phyloP scores from a whole-genome alignment of 2,888 invertebrate genomes.

The Synanthedon myopaeformis region DNA sequence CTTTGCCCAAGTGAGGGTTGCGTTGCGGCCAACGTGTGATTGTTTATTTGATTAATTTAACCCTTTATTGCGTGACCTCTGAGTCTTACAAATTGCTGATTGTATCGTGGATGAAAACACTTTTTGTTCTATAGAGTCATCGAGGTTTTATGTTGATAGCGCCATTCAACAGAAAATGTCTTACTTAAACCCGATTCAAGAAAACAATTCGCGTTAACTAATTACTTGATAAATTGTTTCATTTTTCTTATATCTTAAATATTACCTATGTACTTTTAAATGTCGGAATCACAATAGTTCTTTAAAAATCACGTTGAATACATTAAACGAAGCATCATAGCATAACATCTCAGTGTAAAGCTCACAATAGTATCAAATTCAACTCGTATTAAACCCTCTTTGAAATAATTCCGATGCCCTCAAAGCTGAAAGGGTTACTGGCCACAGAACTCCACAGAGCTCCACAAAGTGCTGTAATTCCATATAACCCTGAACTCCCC shows the following conservation, averaged over 20 bases:
- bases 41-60: constrained; percentile 6
- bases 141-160: too few relatives aligned
- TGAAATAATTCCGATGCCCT: constrained; percentile 59
- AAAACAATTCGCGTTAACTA: too few relatives aligned
- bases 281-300: neutral
- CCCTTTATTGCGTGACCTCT: constrained; percentile 9
- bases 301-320: neutral
- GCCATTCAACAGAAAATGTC: too few relatives aligned
- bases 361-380: constrained; percentile 23
- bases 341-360: neutral
- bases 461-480: constrained; percentile 37
- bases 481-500: constrained; percentile 27
- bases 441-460: constrained; percentile 16
- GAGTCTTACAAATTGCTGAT: neutral
- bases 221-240: too few relatives aligned
- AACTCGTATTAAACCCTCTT: constrained; percentile 30
- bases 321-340: neutral
- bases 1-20: neutral
- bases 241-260: too few relatives aligned
- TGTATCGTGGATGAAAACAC: neutral
- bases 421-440: constrained; percentile 60
- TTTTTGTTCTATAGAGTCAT: too few relatives aligned
- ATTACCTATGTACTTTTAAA: too few relatives aligned
- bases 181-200: too few relatives aligned
- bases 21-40: neutral